Evolutionary conservation across 2,797 vertebrate species (phyloP).

Genomic region (Garrulus glandarius): DNA sequence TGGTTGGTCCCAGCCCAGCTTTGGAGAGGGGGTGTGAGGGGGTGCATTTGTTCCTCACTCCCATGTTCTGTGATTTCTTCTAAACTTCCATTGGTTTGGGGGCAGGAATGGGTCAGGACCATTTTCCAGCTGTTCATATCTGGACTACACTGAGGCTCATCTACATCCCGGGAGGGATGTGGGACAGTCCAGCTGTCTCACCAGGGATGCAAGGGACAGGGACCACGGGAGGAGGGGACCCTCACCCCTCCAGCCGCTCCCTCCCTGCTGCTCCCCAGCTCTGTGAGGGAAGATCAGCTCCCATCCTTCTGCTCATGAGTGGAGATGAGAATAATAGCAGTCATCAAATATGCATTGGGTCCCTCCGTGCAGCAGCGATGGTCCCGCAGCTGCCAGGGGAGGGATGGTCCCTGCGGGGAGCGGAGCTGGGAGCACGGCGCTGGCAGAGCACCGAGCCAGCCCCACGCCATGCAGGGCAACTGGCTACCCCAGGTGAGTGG

Average conservation of each 20-base stretch:
- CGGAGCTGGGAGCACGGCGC: fast-evolving
- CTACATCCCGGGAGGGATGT: fast-evolving
- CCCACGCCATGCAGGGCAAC: fast-evolving
- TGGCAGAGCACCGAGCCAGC: not conserved
- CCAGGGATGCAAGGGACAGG: fast-evolving
- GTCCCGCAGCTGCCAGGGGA: not conserved
- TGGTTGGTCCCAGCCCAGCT: not conserved
- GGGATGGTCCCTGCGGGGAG: not conserved
- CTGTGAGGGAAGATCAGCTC: constrained; percentile 63
- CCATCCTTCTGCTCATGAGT: constrained; percentile 67
- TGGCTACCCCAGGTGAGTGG: constrained; percentile 39
- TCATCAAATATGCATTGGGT: constrained; percentile 92
- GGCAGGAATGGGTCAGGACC: not conserved
- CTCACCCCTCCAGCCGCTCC: not conserved
- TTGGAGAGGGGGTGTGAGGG: not conserved
- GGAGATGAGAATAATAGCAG: constrained; percentile 86
- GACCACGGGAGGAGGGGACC: fast-evolving
- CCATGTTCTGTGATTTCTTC: not conserved
- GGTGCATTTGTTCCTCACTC: no score
- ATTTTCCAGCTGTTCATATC: not conserved
- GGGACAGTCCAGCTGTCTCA: not conserved
- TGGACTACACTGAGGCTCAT: not conserved
- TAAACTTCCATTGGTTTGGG: no score
- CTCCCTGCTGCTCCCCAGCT: not conserved
- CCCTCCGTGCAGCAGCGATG: not conserved